Evolutionary conservation across 1,140 invertebrate species (phyloP).

Genomic region (Thaumetopoea pityocampa): DNA sequence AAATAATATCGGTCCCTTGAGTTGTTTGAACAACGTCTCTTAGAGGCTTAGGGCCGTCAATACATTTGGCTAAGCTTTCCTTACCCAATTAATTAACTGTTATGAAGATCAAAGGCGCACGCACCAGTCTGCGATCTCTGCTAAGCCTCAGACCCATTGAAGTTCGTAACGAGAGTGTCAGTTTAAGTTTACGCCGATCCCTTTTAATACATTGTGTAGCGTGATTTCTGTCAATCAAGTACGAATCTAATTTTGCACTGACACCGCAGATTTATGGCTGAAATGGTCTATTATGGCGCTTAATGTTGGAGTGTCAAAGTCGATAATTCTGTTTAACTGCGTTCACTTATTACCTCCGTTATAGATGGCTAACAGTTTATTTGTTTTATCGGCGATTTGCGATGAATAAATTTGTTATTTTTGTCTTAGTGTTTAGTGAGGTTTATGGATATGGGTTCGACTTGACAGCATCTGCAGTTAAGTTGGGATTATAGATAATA

Average conservation of each 20-base stretch:
- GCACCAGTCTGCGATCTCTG: slow-evolving; percentile 43
- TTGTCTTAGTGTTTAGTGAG: slow-evolving; percentile 54
- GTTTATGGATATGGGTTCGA: slow-evolving; percentile 46
- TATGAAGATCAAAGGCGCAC: slow-evolving; percentile 57
- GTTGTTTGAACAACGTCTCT: slow-evolving; percentile 18
- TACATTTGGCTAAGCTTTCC: slow-evolving; percentile 44
- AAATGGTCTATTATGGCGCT: slow-evolving; percentile 11
- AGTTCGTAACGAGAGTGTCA: slow-evolving; percentile 50
- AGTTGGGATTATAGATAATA: slow-evolving; percentile 40
- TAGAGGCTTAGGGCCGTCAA: slow-evolving; percentile 24
- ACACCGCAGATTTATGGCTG: slow-evolving; percentile 21
- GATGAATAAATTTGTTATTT: slow-evolving; percentile 54
- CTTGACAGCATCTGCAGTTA: slow-evolving; percentile 29
- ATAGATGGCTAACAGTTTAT: slow-evolving; percentile 29
- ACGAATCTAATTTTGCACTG: slow-evolving; percentile 27
- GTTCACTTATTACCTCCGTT: slow-evolving; percentile 22
- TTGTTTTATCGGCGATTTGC: slow-evolving; percentile 48
- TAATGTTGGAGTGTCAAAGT: slow-evolving; percentile 26
- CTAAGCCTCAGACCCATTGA: slow-evolving; percentile 40
- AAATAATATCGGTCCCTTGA: slow-evolving; percentile 20
- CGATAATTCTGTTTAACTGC: slow-evolving; percentile 16
- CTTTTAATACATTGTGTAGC: slow-evolving; percentile 37
- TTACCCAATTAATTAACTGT: slow-evolving; percentile 58
- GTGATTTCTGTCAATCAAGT: slow-evolving; percentile 43
- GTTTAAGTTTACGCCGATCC: slow-evolving; percentile 47